A percentile compares a stretch with the other conserved stretches of the same genome.
phyloP scores from a whole-genome alignment of 1,140 invertebrate genomes.

The Drosophila tropicalis region DNA sequence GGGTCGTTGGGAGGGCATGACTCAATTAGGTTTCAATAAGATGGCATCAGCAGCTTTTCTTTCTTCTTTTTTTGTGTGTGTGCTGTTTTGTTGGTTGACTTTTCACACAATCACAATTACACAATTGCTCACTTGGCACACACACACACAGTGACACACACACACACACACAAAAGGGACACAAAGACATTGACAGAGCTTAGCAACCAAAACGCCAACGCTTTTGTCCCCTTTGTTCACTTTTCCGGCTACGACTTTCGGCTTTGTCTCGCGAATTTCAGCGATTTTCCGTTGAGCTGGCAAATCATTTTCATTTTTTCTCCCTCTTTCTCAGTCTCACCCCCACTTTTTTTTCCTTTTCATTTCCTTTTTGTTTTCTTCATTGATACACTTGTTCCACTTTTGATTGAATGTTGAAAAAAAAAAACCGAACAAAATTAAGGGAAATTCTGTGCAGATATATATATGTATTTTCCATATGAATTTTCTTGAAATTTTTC shows the following conservation, averaged over 20 bases:
- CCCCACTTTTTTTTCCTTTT: not conserved
- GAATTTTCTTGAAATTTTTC: not conserved
- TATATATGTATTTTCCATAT: conserved; percentile 8
- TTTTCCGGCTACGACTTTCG: not conserved
- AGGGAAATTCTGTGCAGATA: conserved; percentile 2
- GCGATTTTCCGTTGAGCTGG: conserved; percentile 58
- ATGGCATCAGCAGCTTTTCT: conserved; percentile 38
- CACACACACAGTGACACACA: conserved; percentile 20
- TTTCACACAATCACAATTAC: conserved; percentile 54
- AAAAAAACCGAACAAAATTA: not conserved
- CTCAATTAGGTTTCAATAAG: conserved; percentile 69
- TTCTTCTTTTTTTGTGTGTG: not conserved
- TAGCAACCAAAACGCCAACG: conserved; percentile 48
- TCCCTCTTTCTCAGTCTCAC: not conserved
- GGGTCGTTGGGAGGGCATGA: conserved; percentile 8
- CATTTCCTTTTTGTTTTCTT: not conserved
- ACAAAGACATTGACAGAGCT: conserved; percentile 26
- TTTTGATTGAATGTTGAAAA: conserved; percentile 5
- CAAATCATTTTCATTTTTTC: conserved; percentile 42
- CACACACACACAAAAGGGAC: conserved; percentile 4
- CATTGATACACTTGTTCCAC: conserved; percentile 19
- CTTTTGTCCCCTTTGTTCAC: conserved; percentile 50
- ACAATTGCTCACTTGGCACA: conserved; percentile 53
- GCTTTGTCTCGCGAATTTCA: conserved; percentile 38
- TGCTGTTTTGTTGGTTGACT: conserved; percentile 27